Evolutionary conservation across 1,140 invertebrate genomes (phyloP), one percentile per base, ranked within the genome.

Genomic region (Bombus ignitus): DNA sequence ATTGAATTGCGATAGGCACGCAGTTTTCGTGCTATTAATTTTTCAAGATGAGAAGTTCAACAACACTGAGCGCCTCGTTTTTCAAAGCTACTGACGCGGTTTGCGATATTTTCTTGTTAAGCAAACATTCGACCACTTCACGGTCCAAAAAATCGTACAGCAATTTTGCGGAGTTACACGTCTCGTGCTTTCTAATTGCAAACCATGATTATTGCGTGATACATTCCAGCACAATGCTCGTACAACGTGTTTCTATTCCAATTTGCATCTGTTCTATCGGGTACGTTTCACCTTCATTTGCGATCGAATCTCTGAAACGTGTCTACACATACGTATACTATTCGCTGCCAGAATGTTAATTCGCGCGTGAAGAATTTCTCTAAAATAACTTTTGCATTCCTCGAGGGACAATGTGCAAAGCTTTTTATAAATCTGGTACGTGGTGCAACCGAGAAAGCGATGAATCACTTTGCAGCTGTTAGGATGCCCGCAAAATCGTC

Each of bases 151-250:
- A 75, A 37, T 75, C 32, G 42, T 82, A 82, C 44, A 53, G 18
- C 59, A 72, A 72, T 42, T 81, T 72, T 37, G 25, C 35, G 18
- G n/a, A 53, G 53, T 81, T 80, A n/a, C 79, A 35, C 22, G 59
- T 66, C 72, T 59, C 15, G 22, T 66, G 72, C 59, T 83, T 83
- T 83, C 81, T 83, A 76, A 76, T 75, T 75, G 73, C 22, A 3
- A 47, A 32, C 53, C 37, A n/a, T 44, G 59, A 39, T 75, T 66
- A 83, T 47, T 83, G 57, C 72, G 32, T 44, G 59, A 66, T 66
- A 28, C 28, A 32, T 72, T 72, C 15, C 39, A 72, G 39, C 22
- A 25, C 39, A 25, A n/a, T 9, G 22, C 6, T 13, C 47, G 28
- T 35, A 25, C 37, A 72, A 53, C 47, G 35, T 28, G 73, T 57